Evolutionary conservation across 1,140 invertebrate species (phyloP).

Genomic region (Matsumurasca onukii): DNA sequence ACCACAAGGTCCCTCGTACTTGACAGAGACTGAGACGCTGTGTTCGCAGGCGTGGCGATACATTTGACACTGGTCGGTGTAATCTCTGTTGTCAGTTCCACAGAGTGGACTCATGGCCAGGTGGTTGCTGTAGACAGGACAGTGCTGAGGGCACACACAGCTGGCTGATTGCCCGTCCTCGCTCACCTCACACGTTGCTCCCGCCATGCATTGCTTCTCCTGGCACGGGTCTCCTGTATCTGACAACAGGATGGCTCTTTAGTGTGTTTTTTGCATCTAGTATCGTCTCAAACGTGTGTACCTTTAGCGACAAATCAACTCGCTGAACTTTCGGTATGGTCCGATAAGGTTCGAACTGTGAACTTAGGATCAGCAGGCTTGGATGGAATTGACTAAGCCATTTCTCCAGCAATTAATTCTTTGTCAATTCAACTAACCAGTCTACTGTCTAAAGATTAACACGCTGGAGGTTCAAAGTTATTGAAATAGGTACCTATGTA

Average conservation of each 20-base stretch:
- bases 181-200: constrained; percentile 69
- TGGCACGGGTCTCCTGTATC: constrained; percentile 58
- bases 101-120: constrained; percentile 59
- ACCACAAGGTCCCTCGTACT: constrained; percentile 89
- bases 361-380: no score
- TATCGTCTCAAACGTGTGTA: no score
- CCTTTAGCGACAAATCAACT: no score
- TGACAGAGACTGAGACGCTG: constrained; percentile 78
- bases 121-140: constrained; percentile 35
- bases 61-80: constrained; percentile 79
- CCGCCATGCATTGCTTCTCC: constrained; percentile 69
- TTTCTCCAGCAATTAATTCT: no score
- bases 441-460: no score
- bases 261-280: no score
- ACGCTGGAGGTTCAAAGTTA: no score
- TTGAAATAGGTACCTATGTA: no score
- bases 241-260: not conserved
- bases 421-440: no score
- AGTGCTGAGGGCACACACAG: constrained; percentile 34
- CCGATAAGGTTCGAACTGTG: no score
- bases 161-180: constrained; percentile 15
- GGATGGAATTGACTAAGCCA: no score
- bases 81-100: constrained; percentile 70
- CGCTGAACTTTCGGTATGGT: no score
- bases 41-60: constrained; percentile 69